Conservation (phyloP, 2,113 vertebrate species). For the Lepus timidus region DNA sequence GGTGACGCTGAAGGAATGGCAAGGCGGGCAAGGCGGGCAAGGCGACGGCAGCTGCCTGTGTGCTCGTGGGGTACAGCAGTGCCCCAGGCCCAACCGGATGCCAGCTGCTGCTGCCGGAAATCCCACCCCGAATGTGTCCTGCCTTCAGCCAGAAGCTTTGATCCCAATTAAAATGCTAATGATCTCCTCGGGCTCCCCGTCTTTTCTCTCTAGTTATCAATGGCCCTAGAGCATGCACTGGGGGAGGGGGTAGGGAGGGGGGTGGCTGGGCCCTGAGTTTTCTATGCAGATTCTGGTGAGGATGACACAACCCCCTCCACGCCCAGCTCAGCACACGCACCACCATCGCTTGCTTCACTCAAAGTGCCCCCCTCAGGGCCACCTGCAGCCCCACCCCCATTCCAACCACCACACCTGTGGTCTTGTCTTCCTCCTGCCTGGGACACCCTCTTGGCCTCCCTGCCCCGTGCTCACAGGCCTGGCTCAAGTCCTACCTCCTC, state of each 20-base stretch:
- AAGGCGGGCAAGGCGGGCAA: no score
- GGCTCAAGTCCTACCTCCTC: not conserved
- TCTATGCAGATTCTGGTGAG: not conserved
- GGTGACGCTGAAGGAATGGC: not conserved
- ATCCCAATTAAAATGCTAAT: slow-evolving; percentile 81
- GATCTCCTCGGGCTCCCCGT: slow-evolving; percentile 59
- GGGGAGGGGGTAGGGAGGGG: not conserved
- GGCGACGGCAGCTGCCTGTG: not conserved
- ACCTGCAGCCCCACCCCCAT: fast-evolving
- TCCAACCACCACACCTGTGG: not conserved
- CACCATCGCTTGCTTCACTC: no score
- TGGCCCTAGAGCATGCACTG: slow-evolving; percentile 46
- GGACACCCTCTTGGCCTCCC: not conserved
- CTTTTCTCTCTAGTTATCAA: slow-evolving; percentile 39
- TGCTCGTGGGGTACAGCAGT: not conserved
- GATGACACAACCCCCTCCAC: not conserved
- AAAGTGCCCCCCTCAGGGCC: fast-evolving
- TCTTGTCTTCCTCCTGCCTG: not conserved
- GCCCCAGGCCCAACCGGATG: slow-evolving; percentile 7
- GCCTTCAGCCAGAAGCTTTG: slow-evolving; percentile 53
- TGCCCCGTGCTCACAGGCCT: no score
- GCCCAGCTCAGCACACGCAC: not conserved
- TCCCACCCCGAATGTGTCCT: not conserved
- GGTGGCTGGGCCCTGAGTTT: not conserved
- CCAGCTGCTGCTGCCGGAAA: slow-evolving; percentile 47